Base-by-base conservation (phyloP, 2,888 invertebrate genomes). In the Chrysodeixis includens region DNA sequence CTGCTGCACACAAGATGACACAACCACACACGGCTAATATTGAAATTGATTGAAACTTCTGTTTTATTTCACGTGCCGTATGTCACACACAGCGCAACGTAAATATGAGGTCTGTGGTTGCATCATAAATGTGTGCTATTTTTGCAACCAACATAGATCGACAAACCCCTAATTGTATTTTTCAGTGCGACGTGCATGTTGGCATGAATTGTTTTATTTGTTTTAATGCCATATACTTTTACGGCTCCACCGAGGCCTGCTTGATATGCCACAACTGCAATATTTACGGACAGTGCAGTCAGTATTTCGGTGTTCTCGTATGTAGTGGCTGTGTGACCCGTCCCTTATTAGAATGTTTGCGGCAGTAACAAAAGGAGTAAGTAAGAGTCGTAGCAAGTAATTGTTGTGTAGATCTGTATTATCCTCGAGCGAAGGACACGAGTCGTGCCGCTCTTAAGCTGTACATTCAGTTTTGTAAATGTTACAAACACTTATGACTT, bases 321-420 rank as follows among this genome's bases (percentile, higher is more conserved):
- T 35, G 35, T 5, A n/a, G 6, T n/a, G 40, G 1, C n/a, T n/a
- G 40, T 40, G 40, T n/a, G n/a, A 40, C 3, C 12, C 40, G n/a
- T 5, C 40, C n/a, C n/a, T 40, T 40, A 40, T n/a, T 5, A 40
- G 40, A 20, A 49, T 49, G 46, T 49, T 46, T 49, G 46, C 10
- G 46, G 18, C 10, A 7, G 10, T 10, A 20, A 49, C 46, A 20
- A 49, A 49, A 49, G 46, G 46, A 18, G 18, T 49, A 49, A 20
- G 46, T 20, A 8, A 49, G 10, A 49, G 20, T 49, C 18, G 46
- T 12, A 49, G 46, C 46, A 18, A 18, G 18, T 20, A 49, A 49
- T 49, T 49, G 46, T 49, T 20, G 46, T 49, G 46, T 18, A 20
- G 46, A 49, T 49, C 20, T 20, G 46, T 49, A 20, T 49, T 49